These are phyloP conservation scores for Agriopis marginaria DNA, from an alignment of 2,888 invertebrate genomes.

Conservation along the genomic window DNA sequence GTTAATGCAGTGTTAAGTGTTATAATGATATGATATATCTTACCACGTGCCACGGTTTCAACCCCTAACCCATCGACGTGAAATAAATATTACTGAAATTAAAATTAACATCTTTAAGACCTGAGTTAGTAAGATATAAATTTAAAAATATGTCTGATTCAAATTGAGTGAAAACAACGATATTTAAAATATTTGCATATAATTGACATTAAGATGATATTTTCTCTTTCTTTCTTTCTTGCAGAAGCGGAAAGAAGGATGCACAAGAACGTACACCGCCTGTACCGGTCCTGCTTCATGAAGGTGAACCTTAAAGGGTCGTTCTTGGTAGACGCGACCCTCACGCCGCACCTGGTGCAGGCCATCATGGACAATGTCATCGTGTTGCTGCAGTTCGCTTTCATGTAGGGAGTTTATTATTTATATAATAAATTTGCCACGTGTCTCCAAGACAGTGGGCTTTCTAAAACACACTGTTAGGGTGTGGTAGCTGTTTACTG, in stretches of 20 bases:
- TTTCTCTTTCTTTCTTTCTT: background rate
- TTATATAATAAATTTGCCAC: background rate
- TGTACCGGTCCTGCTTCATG: conserved; percentile 6
- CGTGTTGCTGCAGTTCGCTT: conserved; percentile 22
- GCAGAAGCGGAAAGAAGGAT: conserved; percentile 24
- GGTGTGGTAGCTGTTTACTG: no score
- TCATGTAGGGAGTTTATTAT: background rate
- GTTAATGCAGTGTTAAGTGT: no score
- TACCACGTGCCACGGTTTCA: no score
- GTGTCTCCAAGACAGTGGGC: background rate
- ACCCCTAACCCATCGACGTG: no score
- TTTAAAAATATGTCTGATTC: no score
- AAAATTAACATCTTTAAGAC: no score
- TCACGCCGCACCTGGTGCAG: conserved; percentile 6
- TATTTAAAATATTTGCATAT: no score
- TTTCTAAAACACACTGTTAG: no score
- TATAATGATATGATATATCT: no score
- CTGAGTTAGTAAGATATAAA: no score
- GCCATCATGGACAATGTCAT: conserved; percentile 12
- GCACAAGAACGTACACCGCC: conserved; percentile 22
- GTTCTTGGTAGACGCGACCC: conserved; percentile 11
- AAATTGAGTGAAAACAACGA: no score
- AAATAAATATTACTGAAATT: no score
- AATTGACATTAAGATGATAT: background rate
- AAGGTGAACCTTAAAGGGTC: conserved; percentile 14